Base-by-base conservation (phyloP, 2,113 vertebrate genomes). In the Eulemur rufifrons region DNA sequence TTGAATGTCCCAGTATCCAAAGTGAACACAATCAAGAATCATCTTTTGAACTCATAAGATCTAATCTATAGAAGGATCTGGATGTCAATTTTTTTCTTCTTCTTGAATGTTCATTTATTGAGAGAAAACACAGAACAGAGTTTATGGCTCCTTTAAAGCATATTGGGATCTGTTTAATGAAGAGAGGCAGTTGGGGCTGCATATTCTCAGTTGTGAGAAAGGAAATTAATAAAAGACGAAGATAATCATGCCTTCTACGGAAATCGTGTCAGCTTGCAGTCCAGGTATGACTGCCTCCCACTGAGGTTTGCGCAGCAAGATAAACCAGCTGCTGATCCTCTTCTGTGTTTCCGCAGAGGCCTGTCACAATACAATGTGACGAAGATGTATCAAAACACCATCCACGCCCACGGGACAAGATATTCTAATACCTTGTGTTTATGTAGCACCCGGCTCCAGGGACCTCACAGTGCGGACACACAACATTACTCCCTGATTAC, bases 401-500 rank as follows among this genome's bases (percentile, higher is more conserved):
- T 54, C 83, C 52, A 81, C 50, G 54, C 88, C 76, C 13, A 63
- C 39, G 47, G 92, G 94, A 78, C 92, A 83, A 81, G 95, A 81
- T 92, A 94, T 92, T 80, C 34, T 78, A 78, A 88, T 64, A 82
- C 14, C 10, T 74, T 91, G 54, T 94, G 34, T 96, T 95, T 95
- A 54, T 66, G 87, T 78, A 85, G 66, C 93, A 64, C 84, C 84
- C 89, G 92, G 66, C 94, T 87, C 90, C 81, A 47, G 96, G 90
- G 94, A 64, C 81, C 90, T 90, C 76, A 68, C 39, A 32, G 92
- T 61, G 92, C 83, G 0, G 18, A 89, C 95, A 87, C 50, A 94
- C 86, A 83, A 69, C 85, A 56, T 95, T 91, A 84, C 92, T 92
- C 92, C 81, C 63, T 92, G 95, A 92, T 96, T 94, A 82, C 59